A percentile compares a stretch with the other conserved stretches of the same genome.
Evolutionary conservation across 2,888 invertebrate genomes (phyloP).

Genomic region (Tinea pellionella): DNA sequence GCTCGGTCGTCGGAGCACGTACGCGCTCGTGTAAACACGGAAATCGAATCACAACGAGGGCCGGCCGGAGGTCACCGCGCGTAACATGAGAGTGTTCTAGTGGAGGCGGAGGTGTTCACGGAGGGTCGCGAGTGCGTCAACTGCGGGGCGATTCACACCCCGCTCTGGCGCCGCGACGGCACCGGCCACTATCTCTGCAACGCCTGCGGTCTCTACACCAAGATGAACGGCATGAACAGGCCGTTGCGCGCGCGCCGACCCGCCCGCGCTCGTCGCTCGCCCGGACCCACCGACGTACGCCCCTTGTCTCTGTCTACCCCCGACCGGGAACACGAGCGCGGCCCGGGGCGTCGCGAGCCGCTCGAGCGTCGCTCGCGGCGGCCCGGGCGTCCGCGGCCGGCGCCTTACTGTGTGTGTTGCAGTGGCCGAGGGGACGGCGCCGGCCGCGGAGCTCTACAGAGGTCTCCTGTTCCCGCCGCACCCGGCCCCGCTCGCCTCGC

Average conservation of each 20-base stretch:
- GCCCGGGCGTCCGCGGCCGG: conserved; percentile 42
- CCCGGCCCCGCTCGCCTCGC: conserved; percentile 33
- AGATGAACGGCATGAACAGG: conserved; percentile 98
- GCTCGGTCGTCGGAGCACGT: conserved; percentile 16
- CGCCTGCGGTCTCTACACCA: conserved; percentile 99
- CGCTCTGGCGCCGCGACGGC: conserved; percentile 98
- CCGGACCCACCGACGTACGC: conserved; percentile 52
- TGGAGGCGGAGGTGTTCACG: conserved; percentile 81
- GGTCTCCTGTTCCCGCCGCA: conserved; percentile 78
- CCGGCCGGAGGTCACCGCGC: neutral
- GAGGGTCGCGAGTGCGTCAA: conserved; percentile 98
- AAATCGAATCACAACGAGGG: neutral
- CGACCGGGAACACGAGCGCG: conserved; percentile 23
- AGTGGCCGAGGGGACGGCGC: conserved; percentile 83
- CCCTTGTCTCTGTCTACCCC: conserved; percentile 27
- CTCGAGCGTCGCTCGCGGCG: conserved; percentile 47
- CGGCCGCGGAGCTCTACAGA: conserved; percentile 90
- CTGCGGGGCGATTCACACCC: conserved; percentile 97
- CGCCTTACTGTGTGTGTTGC: conserved; percentile 68
- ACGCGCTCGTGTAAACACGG: conserved; percentile 11
- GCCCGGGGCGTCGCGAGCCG: conserved; percentile 86
- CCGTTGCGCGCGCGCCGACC: conserved; percentile 97
- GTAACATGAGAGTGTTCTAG: conserved; percentile 30
- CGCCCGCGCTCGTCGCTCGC: conserved; percentile 83
- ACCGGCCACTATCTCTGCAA: conserved; percentile 99